A percentile compares a stretch with the other conserved stretches of the same genome.
phyloP scores from a whole-genome alignment of 2,113 vertebrate species.

The Pogona vitticeps region DNA sequence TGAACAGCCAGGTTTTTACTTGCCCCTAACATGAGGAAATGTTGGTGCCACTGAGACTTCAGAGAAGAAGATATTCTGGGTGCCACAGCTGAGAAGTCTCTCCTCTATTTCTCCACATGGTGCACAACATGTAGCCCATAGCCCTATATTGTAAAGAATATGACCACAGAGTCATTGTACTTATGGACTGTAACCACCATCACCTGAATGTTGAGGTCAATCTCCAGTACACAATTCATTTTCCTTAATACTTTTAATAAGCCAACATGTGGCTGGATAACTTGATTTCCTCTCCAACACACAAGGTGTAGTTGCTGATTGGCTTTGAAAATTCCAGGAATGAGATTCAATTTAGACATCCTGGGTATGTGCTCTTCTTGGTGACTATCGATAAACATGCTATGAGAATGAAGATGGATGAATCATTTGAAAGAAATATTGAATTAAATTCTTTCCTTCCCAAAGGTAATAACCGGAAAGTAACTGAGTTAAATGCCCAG shows the following conservation, averaged over 20 bases:
- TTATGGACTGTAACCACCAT: constrained; percentile 23
- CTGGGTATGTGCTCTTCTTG: constrained; percentile 55
- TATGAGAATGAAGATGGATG: constrained; percentile 67
- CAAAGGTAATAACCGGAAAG: constrained; percentile 61
- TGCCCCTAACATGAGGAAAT: not conserved
- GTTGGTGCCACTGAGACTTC: not conserved
- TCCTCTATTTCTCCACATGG: not conserved
- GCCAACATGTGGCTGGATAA: constrained; percentile 68
- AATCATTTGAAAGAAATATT: constrained; percentile 57
- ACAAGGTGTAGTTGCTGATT: constrained; percentile 54
- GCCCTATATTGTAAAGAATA: not conserved
- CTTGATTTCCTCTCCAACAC: constrained; percentile 62
- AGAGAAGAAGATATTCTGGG: not conserved
- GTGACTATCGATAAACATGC: constrained; percentile 65
- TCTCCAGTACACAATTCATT: constrained; percentile 50
- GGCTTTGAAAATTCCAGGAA: constrained; percentile 63
- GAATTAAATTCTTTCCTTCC: constrained; percentile 62
- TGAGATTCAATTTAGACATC: constrained; percentile 68
- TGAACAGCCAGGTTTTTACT: not conserved
- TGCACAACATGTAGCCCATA: not conserved
- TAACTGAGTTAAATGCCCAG: constrained; percentile 58
- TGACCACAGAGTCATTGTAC: not conserved
- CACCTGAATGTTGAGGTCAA: constrained; percentile 55
- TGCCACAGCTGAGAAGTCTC: not conserved
- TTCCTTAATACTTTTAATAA: constrained; percentile 71